phyloP scores from a whole-genome alignment of 2,797 vertebrate genomes.

The Cercopithecus petaurista region DNA sequence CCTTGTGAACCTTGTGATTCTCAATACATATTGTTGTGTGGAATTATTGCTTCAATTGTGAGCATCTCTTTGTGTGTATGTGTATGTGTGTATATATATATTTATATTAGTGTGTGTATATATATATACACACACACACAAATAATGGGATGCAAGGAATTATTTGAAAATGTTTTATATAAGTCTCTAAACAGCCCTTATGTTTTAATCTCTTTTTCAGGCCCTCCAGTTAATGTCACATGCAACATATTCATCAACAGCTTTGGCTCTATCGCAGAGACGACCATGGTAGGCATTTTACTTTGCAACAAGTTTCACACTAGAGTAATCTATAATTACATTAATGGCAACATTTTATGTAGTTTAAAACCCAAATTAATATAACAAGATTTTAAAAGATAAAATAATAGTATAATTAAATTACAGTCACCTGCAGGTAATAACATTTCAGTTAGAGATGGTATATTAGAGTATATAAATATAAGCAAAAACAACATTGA shows the following conservation, averaged over 20 bases:
- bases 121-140: too few species aligned
- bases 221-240: conserved; percentile 96
- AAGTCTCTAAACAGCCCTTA: background rate
- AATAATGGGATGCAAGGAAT: background rate
- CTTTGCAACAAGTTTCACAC: background rate
- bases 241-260: conserved; percentile 99
- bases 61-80: background rate
- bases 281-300: conserved; percentile 93
- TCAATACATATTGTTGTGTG: background rate
- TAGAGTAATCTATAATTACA: conserved; percentile 6
- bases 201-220: conserved; percentile 84
- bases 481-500: background rate
- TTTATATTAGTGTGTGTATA: too few species aligned
- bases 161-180: background rate
- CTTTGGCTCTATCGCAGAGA: conserved; percentile 98
- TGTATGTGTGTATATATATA: too few species aligned
- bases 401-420: conserved; percentile 28
- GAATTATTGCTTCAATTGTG: background rate
- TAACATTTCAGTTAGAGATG: conserved; percentile 20
- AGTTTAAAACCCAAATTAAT: background rate
- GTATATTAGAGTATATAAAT: background rate
- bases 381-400: conserved; percentile 2
- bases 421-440: background rate
- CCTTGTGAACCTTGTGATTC: background rate
- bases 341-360: background rate